Evolutionary conservation across 2,797 vertebrate species (phyloP), one percentile per base, ranked within the genome.

Genomic region (Oreortyx pictus): DNA sequence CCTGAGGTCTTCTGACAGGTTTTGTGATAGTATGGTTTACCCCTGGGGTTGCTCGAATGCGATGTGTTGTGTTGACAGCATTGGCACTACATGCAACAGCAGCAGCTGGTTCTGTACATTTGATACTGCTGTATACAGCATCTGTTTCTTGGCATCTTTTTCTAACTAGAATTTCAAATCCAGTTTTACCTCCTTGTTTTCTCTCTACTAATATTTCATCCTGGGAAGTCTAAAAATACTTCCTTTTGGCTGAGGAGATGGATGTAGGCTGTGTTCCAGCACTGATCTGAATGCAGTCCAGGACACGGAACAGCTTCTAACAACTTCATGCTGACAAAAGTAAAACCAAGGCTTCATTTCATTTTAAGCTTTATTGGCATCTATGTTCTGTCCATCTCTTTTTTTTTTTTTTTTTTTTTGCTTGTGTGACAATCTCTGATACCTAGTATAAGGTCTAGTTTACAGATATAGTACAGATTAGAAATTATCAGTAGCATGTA

Each of bases 111-210:
- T 79, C 37, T 52, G 8, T 78, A 2, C 0, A 0, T n/a, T 46
- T 52, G 23, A 31, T 73, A 29, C 31, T 74, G 49, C 15, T 0
- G 0, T 82, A 24, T 0, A 0, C 15, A 12, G 16, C 65, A 27
- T 80, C 2, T 14, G 17, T 41, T 83, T 81, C 75, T 82, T 86
- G 62, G 25, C 11, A 33, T 66, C 27, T 23, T 46, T 56, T 71
- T 84, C 76, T 52, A 82, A 82, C 33, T 35, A 49, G 81, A 86
- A 73, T 70, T 85, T 94, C 83, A 75, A 15, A 74, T 57, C 46
- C 37, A 23, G 4, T 67, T 77, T 81, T 90, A 85, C 7, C 19
- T 80, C 37, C 9, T 11, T 52, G 7, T 60, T 83, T 90, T 79
- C 70, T 92, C 8, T 64, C 47, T 76, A 44, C 80, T 91, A 91